These are phyloP conservation scores for Ephialtes manifestator DNA, from an alignment of 2,888 invertebrate genomes.

Conservation along the genomic window DNA sequence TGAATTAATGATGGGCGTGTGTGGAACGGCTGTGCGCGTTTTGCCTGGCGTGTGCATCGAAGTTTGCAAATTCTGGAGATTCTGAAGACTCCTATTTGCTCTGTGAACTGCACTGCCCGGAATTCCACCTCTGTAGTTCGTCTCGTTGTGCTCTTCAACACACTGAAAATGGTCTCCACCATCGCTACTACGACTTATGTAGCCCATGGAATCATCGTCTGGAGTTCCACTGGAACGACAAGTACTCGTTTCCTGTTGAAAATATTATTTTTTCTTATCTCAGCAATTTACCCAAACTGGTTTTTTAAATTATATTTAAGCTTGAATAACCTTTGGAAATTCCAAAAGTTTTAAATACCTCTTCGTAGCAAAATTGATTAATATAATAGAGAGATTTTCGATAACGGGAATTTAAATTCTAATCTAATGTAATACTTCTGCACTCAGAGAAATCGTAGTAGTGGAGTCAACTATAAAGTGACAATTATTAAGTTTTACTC, in stretches of 20 bases:
- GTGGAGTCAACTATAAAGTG: too few species aligned
- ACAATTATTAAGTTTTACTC: too few species aligned
- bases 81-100: constrained; percentile 80
- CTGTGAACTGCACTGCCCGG: constrained; percentile 77
- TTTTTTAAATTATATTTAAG: too few species aligned
- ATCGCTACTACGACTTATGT: constrained; percentile 61
- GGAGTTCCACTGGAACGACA: constrained; percentile 67
- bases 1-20: constrained; percentile 69
- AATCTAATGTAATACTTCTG: too few species aligned
- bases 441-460: too few species aligned
- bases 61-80: constrained; percentile 78
- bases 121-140: constrained; percentile 58
- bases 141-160: constrained; percentile 59
- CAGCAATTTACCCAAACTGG: not conserved
- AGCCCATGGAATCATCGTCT: constrained; percentile 66
- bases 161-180: constrained; percentile 59
- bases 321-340: too few species aligned
- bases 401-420: too few species aligned
- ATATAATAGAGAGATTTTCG: too few species aligned
- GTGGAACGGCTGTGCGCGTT: constrained; percentile 51
- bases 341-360: too few species aligned
- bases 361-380: too few species aligned
- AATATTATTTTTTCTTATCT: constrained; percentile 1
- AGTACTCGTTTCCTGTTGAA: constrained; percentile 63
- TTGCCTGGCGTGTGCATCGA: constrained; percentile 72